Evolutionary conservation across 2,888 invertebrate species (phyloP).

Genomic region (Diloba caeruleocephala): DNA sequence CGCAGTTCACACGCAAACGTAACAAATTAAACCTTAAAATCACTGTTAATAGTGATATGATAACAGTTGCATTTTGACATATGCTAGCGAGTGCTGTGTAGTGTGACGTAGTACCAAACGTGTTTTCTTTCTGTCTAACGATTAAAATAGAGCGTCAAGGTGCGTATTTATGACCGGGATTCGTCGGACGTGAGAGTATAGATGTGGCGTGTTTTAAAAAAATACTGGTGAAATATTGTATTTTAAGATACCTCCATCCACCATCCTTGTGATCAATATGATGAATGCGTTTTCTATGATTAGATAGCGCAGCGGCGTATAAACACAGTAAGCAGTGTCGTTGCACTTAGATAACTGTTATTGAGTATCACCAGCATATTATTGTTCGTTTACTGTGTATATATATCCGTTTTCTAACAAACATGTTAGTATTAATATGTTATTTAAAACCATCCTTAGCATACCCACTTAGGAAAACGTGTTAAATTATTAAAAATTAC

Average conservation of each 20-base stretch:
- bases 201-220: background rate
- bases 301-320: background rate
- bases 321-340: background rate
- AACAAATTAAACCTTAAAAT: slow-evolving; percentile 28
- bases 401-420: background rate
- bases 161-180: slow-evolving; percentile 33
- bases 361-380: background rate
- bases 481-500: slow-evolving; percentile 4
- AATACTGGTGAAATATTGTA: background rate
- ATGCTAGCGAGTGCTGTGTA: slow-evolving; percentile 32
- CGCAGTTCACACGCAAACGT: slow-evolving; percentile 52
- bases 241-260: background rate
- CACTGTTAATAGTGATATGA: slow-evolving; percentile 47
- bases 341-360: slow-evolving; percentile 13
- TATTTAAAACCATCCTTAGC: background rate
- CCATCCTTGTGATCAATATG: background rate
- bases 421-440: too few species aligned
- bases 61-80: slow-evolving; percentile 28
- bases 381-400: slow-evolving; percentile 1
- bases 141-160: slow-evolving; percentile 39
- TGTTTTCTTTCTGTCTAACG: slow-evolving; percentile 21
- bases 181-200: background rate
- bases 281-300: background rate
- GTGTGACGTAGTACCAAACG: slow-evolving; percentile 38
- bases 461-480: background rate